Evolutionary conservation across 2,888 invertebrate species (phyloP), one percentile per base, ranked within the genome.

Genomic region (Gortyna flavago): DNA sequence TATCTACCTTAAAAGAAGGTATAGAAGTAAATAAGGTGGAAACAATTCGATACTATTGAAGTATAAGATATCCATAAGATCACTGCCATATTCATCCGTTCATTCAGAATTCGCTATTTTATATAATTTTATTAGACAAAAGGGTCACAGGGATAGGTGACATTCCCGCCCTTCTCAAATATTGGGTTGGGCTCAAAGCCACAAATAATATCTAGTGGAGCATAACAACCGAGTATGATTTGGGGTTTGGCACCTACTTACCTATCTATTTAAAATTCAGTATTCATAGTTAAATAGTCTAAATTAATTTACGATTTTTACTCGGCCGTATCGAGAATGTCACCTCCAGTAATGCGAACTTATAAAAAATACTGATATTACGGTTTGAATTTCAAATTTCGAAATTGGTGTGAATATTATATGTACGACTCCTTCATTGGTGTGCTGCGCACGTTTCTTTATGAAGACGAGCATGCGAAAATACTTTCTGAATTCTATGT

Each of bases 381-480:
- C 68, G 51, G 72, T 83, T 68, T 75, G 75, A 72, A 83, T 65
- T 83, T 76, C 41, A 51, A 74, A 84, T 72, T 78, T 78, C n/a
- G 65, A 85, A 84, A 76, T 83, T 38, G 35, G 21, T 66, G 67
- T 66, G 83, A 72, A 84, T 85, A 85, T 82, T 75, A 79, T 82
- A 38, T 61, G 69, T 72, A 44, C 16, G 67, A 61, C 68, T 77
- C n/a, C 48, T 64, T 73, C 73, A 64, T 84, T 80, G 57, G 57
- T 57, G 51, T 35, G 74, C 80, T 29, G 67, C n/a, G 61, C 85
- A 85, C 85, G 86, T 86, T 48, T 59, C 48, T 16, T 44, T 65
- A 64, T 57, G 72, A 78, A 79, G 79, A 85, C 66, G 72, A 73
- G 82, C 62, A 68, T 84, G 75, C 86, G 71, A 79, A 85, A 85